Base-by-base conservation (phyloP, 2,888 invertebrate genomes). In the Apoda limacodes region DNA sequence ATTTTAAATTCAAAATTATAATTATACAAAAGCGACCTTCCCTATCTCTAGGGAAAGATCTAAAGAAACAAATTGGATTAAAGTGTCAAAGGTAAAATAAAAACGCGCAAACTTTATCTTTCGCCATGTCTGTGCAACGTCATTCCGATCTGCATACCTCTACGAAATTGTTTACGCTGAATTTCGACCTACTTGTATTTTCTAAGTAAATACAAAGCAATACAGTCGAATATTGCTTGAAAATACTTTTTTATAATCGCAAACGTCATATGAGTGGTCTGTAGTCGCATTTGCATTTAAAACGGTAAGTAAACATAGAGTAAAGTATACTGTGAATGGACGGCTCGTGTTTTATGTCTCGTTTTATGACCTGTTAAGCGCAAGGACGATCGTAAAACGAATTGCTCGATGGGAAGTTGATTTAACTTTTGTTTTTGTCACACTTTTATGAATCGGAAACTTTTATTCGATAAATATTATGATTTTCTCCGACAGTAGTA, bases 21-120 rank as follows among this genome's bases (percentile, higher is more conserved):
- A 78, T 80, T 76, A 78, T 74, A 27, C 62, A 70, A 57, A 58
- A 61, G 60, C 64, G 60, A 55, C 62, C 60, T 62, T 67, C 75
- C 74, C 68, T 43, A 48, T 76, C 80, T 74, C 76, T 42, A 42
- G 76, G 69, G 80, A 50, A 52, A 55, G 49, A 68, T 74, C 61
- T 57, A 68, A 69, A 65, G 57, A 71, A 76, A 74, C 72, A 76
- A 80, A 80, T 78, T 78, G 71, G 76, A 80, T 80, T 78, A 76
- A 75, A 76, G 61, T 78, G 76, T 78, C 78, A 80, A 78, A 80
- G 78, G 74, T 78, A 68, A 74, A 71, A 78, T 75, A 76, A 76
- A 78, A 76, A 72, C 48, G 54, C 52, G 60, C 50, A 55, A 62
- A 65, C 66, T 67, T 63, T 62, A 63, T 67, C 55, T 64, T 60